These are phyloP conservation scores for Apodemus speciosus DNA, from an alignment of 2,113 vertebrate species.

Conservation along the genomic window DNA sequence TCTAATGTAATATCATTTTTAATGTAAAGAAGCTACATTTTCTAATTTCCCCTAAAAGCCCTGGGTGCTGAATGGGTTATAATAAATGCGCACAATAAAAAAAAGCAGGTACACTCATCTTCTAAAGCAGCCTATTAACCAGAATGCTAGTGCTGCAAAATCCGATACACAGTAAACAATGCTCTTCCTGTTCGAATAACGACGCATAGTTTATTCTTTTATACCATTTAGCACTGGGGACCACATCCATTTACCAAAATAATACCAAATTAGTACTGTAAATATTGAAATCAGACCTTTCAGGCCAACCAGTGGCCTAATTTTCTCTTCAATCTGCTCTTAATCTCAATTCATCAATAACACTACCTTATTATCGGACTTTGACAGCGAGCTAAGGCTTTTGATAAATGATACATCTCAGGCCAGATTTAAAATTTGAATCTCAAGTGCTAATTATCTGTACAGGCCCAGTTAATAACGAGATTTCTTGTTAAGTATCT, in stretches of 20 bases:
- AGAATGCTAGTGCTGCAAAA: slow-evolving; percentile 87
- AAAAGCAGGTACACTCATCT: slow-evolving; percentile 85
- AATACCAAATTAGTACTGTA: slow-evolving; percentile 94
- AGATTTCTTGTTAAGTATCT: slow-evolving; percentile 99
- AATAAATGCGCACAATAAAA: slow-evolving; percentile 87
- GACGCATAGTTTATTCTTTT: slow-evolving; percentile 85
- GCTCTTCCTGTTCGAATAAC: slow-evolving; percentile 87
- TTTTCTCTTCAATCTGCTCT: slow-evolving; percentile 95
- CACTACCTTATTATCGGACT: slow-evolving; percentile 93
- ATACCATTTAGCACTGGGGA: slow-evolving; percentile 83
- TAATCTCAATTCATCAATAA: slow-evolving; percentile 99
- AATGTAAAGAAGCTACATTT: slow-evolving; percentile 83
- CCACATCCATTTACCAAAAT: slow-evolving; percentile 91
- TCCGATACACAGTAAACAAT: slow-evolving; percentile 83
- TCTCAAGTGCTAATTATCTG: slow-evolving; percentile 99
- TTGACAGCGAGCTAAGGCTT: slow-evolving; percentile 94
- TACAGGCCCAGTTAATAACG: slow-evolving; percentile 99
- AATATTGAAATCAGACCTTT: slow-evolving; percentile 95
- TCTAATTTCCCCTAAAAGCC: slow-evolving; percentile 83
- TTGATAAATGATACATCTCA: slow-evolving; percentile 99
- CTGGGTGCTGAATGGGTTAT: slow-evolving; percentile 80
- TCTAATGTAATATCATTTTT: slow-evolving; percentile 83
- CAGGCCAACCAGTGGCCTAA: slow-evolving; percentile 91
- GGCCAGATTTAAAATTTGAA: slow-evolving; percentile 98
- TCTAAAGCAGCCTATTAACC: slow-evolving; percentile 87